Evolutionary conservation across 2,888 invertebrate species (phyloP).

Genomic region (Euplagia quadripunctaria): DNA sequence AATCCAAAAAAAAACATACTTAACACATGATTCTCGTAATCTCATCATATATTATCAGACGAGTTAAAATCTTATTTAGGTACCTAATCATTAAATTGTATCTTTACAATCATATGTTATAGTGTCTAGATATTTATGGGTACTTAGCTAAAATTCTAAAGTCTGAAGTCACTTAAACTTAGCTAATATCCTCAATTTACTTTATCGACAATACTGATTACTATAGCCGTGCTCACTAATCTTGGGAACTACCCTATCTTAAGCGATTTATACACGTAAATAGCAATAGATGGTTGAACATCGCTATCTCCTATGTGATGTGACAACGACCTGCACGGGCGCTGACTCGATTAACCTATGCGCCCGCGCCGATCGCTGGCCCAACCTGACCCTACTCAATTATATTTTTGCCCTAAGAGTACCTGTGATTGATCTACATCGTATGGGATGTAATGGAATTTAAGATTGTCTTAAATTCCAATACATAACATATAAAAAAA

Average conservation of each 20-base stretch:
- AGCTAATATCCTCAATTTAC: constrained; percentile 23
- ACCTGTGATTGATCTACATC: constrained; percentile 68
- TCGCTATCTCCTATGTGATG: constrained; percentile 54
- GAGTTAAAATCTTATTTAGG: too few relatives aligned
- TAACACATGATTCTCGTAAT: too few relatives aligned
- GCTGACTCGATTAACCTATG: constrained; percentile 80
- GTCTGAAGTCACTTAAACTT: constrained; percentile 19
- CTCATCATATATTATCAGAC: too few relatives aligned
- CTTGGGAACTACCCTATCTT: constrained; percentile 28
- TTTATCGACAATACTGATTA: constrained; percentile 21
- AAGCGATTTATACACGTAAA: constrained; percentile 34
- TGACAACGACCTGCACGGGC: constrained; percentile 50
- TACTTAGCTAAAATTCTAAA: constrained; percentile 6
- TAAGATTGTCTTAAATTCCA: neutral
- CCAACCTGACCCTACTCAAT: constrained; percentile 73
- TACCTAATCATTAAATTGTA: constrained; percentile 3
- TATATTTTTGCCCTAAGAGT: constrained; percentile 70
- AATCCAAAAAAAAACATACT: too few relatives aligned
- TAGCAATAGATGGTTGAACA: constrained; percentile 33
- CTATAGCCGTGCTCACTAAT: constrained; percentile 27
- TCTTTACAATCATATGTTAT: constrained; percentile 10
- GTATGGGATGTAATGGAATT: constrained; percentile 39
- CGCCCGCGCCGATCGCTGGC: constrained; percentile 68
- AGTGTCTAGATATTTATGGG: neutral
- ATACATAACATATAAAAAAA: neutral